phyloP scores from a whole-genome alignment of 2,797 vertebrate species.

The Muraenolepis orangiensis region DNA sequence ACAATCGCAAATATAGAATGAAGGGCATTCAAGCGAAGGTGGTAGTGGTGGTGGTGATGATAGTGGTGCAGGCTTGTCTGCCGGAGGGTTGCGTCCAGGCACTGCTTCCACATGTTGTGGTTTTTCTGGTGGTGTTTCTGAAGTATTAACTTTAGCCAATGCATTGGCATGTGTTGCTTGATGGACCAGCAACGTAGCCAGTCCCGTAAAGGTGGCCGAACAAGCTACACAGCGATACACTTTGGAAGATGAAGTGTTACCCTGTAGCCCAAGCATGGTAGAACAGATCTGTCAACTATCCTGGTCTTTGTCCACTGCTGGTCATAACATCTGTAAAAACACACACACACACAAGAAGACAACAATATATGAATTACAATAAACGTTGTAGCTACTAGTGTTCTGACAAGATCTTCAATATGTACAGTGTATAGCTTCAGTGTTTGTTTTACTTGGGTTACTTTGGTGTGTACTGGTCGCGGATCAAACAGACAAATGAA shows the following conservation, averaged over 20 bases:
- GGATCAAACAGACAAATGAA: too few relatives aligned
- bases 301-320: slow-evolving; percentile 9
- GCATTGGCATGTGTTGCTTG: slow-evolving; percentile 70
- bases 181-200: slow-evolving; percentile 75
- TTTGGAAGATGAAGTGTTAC: slow-evolving; percentile 65
- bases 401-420: neutral
- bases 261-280: slow-evolving; percentile 75
- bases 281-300: slow-evolving; percentile 11
- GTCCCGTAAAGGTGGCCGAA: slow-evolving; percentile 73
- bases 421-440: too few relatives aligned
- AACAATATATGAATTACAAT: neutral
- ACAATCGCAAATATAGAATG: slow-evolving; percentile 69
- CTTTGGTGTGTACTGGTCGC: too few relatives aligned
- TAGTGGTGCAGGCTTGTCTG: slow-evolving; percentile 38
- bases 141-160: slow-evolving; percentile 39
- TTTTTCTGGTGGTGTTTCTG: slow-evolving; percentile 31
- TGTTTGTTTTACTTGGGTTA: too few relatives aligned
- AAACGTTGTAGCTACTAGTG: neutral
- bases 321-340: slow-evolving; percentile 45
- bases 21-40: slow-evolving; percentile 36
- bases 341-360: neutral
- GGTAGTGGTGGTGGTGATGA: slow-evolving; percentile 15
- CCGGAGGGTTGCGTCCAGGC: slow-evolving; percentile 46
- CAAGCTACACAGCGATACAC: slow-evolving; percentile 76
- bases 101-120: slow-evolving; percentile 34